Percentiles rank a stretch among this genome's conserved stretches.
Evolutionary conservation across 1,140 invertebrate genomes (phyloP).

Genomic region (Drosophila grimshawi): DNA sequence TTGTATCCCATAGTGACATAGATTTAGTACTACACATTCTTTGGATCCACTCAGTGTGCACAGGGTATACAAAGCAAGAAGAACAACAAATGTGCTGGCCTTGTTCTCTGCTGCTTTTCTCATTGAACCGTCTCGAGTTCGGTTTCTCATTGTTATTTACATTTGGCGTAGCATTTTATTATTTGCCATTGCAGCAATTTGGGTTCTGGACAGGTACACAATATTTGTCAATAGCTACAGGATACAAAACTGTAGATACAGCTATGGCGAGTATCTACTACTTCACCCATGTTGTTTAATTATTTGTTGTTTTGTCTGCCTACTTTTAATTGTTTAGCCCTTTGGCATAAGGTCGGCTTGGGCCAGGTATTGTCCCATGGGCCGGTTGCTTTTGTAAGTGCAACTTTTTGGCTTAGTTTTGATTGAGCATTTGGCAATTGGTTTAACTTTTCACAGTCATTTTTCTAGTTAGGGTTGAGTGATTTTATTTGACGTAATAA

Average conservation of each 20-base stretch:
- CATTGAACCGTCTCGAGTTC: conserved; percentile 29
- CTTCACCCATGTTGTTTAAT: conserved; percentile 31
- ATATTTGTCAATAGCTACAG: conserved; percentile 46
- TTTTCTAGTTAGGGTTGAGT: background rate
- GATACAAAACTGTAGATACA: conserved; percentile 32
- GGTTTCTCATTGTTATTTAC: conserved; percentile 53
- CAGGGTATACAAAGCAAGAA: background rate
- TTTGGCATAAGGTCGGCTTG: conserved; percentile 12
- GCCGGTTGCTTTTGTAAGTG: conserved; percentile 23
- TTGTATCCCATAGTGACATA: too few relatives aligned
- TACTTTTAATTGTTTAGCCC: conserved; percentile 38
- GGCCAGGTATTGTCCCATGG: conserved; percentile 25
- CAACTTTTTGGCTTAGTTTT: conserved; percentile 28
- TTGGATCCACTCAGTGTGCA: background rate
- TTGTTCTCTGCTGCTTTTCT: conserved; percentile 15
- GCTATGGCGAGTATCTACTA: background rate
- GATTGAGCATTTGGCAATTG: conserved; percentile 22
- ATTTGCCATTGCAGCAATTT: conserved; percentile 55
- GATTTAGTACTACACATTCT: too few relatives aligned
- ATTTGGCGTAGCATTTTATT: conserved; percentile 53
- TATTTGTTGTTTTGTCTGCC: conserved; percentile 36
- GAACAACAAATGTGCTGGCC: conserved; percentile 17
- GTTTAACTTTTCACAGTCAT: conserved; percentile 19
- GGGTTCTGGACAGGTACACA: conserved; percentile 40
- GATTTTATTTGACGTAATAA: background rate